A percentile compares a stretch with the other conserved stretches of the same genome.
These are phyloP conservation scores for Leuctra nigra DNA, from an alignment of 2,888 invertebrate species.

Conservation along the genomic window DNA sequence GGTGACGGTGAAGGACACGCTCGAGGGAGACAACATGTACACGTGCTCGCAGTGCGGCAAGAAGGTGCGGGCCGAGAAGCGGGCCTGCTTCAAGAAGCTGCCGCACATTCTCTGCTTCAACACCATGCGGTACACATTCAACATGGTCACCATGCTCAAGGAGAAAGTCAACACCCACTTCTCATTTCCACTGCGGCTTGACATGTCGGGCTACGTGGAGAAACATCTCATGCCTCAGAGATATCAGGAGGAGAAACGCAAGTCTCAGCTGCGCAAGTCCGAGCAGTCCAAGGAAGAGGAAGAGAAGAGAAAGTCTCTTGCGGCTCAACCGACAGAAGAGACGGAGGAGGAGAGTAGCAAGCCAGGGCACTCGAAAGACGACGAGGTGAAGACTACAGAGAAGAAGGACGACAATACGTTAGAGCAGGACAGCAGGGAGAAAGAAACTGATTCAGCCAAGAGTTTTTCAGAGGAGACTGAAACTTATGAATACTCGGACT, in stretches of 20 bases:
- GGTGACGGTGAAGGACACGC: slow-evolving; percentile 93
- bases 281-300: slow-evolving; percentile 30
- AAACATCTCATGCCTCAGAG: slow-evolving; percentile 87
- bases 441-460: too few relatives aligned
- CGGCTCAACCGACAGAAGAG: slow-evolving; percentile 23
- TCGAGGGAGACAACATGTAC: slow-evolving; percentile 97
- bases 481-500: slow-evolving; percentile 40
- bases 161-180: slow-evolving; percentile 97
- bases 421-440: too few relatives aligned
- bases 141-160: slow-evolving; percentile 95
- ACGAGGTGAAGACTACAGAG: background rate
- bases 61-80: slow-evolving; percentile 91
- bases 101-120: slow-evolving; percentile 93
- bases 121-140: slow-evolving; percentile 95
- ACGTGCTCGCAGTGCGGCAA: slow-evolving; percentile 93
- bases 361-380: slow-evolving; percentile 4
- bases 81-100: slow-evolving; percentile 89
- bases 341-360: slow-evolving; percentile 30
- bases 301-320: too few relatives aligned
- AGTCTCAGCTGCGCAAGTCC: slow-evolving; percentile 41
- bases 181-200: slow-evolving; percentile 86
- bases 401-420: too few relatives aligned
- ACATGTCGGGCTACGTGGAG: slow-evolving; percentile 94
- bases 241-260: slow-evolving; percentile 59
- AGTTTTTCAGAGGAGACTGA: slow-evolving; percentile 43